Conservation (phyloP, 2,797 vertebrate species). For the Anabacerthia variegaticeps region DNA sequence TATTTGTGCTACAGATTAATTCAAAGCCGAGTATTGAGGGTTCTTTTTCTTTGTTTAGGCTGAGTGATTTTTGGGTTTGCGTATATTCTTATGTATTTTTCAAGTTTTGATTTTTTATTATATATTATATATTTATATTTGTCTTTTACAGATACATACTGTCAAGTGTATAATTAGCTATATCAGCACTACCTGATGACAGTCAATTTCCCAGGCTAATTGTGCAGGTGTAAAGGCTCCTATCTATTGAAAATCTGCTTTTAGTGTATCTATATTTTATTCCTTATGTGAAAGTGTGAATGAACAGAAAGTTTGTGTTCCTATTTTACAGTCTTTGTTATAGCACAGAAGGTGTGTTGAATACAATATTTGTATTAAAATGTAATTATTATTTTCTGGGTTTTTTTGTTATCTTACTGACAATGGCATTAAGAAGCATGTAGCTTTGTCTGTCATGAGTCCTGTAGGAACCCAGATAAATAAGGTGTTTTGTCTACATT, state of each 20-base stretch:
- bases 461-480: not conserved
- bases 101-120: not conserved
- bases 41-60: not conserved
- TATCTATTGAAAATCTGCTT: not conserved
- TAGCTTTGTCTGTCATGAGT: not conserved
- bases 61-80: not conserved
- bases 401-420: not conserved
- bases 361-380: not conserved
- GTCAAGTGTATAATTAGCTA: not conserved
- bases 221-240: not conserved
- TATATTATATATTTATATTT: not conserved
- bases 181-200: not conserved
- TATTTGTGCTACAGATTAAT: not conserved
- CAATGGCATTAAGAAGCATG: not conserved
- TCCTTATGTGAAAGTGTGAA: not conserved
- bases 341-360: not conserved
- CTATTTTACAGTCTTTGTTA: not conserved
- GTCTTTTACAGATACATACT: not conserved
- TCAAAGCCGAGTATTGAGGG: not conserved
- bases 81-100: not conserved
- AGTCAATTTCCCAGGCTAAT: not conserved
- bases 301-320: not conserved
- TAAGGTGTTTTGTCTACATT: not conserved
- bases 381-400: not conserved
- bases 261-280: not conserved